These are phyloP conservation scores for Lacanobia oleracea DNA, from an alignment of 2,888 invertebrate genomes.

Conservation along the genomic window DNA sequence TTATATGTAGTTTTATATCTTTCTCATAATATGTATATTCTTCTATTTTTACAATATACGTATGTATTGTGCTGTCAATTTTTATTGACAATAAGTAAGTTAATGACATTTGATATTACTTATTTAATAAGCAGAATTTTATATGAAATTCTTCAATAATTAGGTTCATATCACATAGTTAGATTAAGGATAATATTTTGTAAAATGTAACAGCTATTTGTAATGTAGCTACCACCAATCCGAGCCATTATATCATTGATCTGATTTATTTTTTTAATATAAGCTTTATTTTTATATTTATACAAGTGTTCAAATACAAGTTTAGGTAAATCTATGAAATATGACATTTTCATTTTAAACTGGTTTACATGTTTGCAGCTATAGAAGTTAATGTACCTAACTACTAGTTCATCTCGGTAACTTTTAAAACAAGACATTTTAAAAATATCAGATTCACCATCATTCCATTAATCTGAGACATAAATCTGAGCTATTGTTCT, in stretches of 20 bases:
- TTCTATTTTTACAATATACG: slow-evolving; percentile 57
- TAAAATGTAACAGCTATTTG: slow-evolving; percentile 51
- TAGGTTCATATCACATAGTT: slow-evolving; percentile 72
- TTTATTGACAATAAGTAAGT: slow-evolving; percentile 80
- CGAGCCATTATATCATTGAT: slow-evolving; percentile 84
- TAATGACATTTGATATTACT: slow-evolving; percentile 63
- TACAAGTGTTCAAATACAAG: slow-evolving; percentile 61
- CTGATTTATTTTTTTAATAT: slow-evolving; percentile 67
- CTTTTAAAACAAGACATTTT: not conserved
- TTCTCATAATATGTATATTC: slow-evolving; percentile 44
- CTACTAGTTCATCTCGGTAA: not conserved
- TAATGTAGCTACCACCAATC: slow-evolving; percentile 78
- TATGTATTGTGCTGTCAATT: slow-evolving; percentile 63
- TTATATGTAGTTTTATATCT: slow-evolving; percentile 32
- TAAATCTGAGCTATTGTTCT: slow-evolving; percentile 5
- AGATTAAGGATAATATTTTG: slow-evolving; percentile 63
- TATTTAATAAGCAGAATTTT: slow-evolving; percentile 50
- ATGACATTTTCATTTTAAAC: slow-evolving; percentile 40
- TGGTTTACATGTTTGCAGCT: slow-evolving; percentile 32
- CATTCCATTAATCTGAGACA: slow-evolving; percentile 14
- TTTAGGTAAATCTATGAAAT: slow-evolving; percentile 22
- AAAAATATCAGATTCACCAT: not conserved
- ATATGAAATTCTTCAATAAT: slow-evolving; percentile 48
- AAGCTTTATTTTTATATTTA: slow-evolving; percentile 64
- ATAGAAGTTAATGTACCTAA: not conserved